Base-by-base conservation (phyloP, 2,797 vertebrate species). In the Neosilurus hyrtlii region DNA sequence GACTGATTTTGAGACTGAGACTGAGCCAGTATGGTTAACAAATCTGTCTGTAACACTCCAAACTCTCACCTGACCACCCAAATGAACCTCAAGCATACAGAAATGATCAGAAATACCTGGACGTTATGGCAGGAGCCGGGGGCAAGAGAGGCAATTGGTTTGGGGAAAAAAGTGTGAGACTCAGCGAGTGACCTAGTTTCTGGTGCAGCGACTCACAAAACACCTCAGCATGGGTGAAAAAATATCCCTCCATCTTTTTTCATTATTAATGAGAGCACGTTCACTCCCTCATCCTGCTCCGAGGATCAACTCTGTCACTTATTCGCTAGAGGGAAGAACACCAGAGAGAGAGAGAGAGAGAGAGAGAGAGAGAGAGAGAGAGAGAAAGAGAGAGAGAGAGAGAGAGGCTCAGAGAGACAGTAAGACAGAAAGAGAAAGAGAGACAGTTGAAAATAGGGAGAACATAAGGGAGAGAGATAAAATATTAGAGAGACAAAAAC, bases 241-340 rank as follows among this genome's bases (percentile, higher is more conserved):
- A 83, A 80, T 54, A 83, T 82, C 83, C 63, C 35, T 76, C 56
- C 15, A 24, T 78, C 57, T 61, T 81, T 73, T 82, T 88, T 49
- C 81, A 88, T 88, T 86, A 89, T 89, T 87, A 87, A 89, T 87
- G 74, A 89, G 80, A 79, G 30, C 76, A 80, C 83, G 81, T 87
- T 87, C 80, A 79, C 80, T 81, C 59, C 68, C 70, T 79, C 75
- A 74, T 82, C 59, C 75, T 68, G 86, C 81, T 83, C 80, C 20
- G 30, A 84, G 84, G 72, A 87, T 79, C 72, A 81, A 71, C 83
- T 81, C 79, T 86, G 86, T 83, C 86, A 81, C 84, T 89, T 85
- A 85, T 67, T 83, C 85, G 87, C 85, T 87, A 76, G 75, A 86
- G 77, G 86, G 76, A 82, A 82, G 67, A 85, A 65, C 80, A 79